Base-by-base conservation (phyloP, 2,797 vertebrate genomes). In the Mionectes olivaceus region DNA sequence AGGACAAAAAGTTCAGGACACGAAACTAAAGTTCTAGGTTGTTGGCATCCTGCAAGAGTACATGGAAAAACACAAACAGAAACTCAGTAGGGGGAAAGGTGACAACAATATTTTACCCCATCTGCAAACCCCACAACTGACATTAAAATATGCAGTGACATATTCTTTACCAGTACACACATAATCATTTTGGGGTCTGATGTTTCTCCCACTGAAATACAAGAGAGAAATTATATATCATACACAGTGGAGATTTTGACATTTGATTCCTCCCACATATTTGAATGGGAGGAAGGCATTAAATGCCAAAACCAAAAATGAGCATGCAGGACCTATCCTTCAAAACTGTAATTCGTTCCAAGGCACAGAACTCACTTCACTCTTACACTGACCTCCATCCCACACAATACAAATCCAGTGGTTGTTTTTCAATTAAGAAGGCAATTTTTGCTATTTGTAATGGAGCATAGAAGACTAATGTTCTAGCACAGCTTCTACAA, bases 241-340 rank as follows among this genome's bases (percentile, higher is more conserved):
- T 79, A 59, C 43, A 74, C 75, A 90, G 77, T 65, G 86, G 94
- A 92, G 76, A 93, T 93, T 95, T 96, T 89, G 90, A 93, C 87
- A 92, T 95, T 76, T 90, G 68, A 94, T 87, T 96, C 94, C 83
- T 96, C 91, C 93, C 84, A 79, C 91, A 87, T 87, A 96, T 88
- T 95, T 92, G 87, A 96, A 95, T 1, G 28, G 89, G 87, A 95
- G 79, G 84, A 93, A 94, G 37, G 32, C 81, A 93, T 82, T 94
- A 94, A 92, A 95, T 93, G 94, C 92, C 92, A 96, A 95, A 96
- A 95, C 90, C 94, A 83, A 95, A 93, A 94, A 87, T 76, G 57
- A 96, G 69, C 47, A 41, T 53, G 87, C 78, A 85, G 75, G 49
- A 96, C 57, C 49, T 74, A 85, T 71, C 68, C 64, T 75, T 96